Evolutionary conservation across 2,113 vertebrate genomes (phyloP).

Genomic region (Illadopsis cleaveri): DNA sequence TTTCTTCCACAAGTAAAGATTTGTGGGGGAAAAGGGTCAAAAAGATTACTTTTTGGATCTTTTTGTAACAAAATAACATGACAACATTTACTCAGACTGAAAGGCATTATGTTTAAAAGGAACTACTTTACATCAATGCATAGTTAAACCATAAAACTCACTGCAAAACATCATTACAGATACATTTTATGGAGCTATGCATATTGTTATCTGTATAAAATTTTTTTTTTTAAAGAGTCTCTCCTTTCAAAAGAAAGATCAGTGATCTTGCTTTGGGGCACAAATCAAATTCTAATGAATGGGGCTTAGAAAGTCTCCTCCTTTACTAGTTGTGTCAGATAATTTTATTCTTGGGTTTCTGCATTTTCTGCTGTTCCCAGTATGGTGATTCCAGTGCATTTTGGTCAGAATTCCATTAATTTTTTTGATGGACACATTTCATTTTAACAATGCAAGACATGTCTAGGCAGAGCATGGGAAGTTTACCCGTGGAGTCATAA

Average conservation of each 20-base stretch:
- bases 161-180: neutral
- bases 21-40: neutral
- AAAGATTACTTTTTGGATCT: neutral
- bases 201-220: neutral
- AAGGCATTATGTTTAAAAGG: neutral
- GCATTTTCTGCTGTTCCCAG: neutral
- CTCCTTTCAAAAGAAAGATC: neutral
- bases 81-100: neutral
- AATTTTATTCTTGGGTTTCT: neutral
- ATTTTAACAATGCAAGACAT: neutral
- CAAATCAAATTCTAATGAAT: neutral
- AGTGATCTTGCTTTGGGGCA: neutral
- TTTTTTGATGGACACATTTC: neutral
- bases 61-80: neutral
- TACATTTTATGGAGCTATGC: neutral
- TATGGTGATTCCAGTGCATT: neutral
- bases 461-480: neutral
- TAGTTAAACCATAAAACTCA: constrained; percentile 1
- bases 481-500: neutral
- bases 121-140: neutral
- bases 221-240: neutral
- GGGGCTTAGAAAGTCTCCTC: neutral
- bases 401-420: neutral
- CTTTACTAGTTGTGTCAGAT: neutral
- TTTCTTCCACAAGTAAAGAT: neutral